phyloP scores from a whole-genome alignment of 2,113 vertebrate species.

The Podilymbus podiceps region DNA sequence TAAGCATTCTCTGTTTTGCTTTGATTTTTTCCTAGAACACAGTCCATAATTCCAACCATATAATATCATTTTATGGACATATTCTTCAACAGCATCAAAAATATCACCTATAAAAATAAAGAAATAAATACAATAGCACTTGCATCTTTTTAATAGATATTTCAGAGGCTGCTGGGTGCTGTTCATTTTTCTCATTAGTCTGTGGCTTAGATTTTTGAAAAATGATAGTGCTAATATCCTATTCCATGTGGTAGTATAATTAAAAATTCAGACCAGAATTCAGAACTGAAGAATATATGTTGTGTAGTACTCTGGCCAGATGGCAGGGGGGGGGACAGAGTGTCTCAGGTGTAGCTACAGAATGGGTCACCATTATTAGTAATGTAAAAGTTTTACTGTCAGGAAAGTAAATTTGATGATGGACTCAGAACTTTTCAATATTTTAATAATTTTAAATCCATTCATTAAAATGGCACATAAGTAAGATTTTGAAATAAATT shows the following conservation, averaged over 20 bases:
- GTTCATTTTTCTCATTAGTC: background rate
- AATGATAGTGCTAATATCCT: background rate
- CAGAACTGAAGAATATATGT: background rate
- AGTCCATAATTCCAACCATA: background rate
- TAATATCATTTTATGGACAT: background rate
- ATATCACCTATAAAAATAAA: background rate
- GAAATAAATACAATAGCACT: background rate
- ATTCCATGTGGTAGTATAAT: background rate
- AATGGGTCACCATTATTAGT: background rate
- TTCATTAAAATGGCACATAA: background rate
- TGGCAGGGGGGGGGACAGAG: no score
- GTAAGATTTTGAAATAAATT: background rate
- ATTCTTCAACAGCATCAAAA: constrained; percentile 11
- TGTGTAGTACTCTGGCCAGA: background rate
- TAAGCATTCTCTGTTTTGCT: background rate
- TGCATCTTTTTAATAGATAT: constrained; percentile 2
- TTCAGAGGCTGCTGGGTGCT: constrained; percentile 5
- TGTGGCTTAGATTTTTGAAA: background rate
- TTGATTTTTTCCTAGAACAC: background rate
- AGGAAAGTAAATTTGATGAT: background rate
- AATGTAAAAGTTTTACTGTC: background rate
- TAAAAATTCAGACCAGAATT: background rate
- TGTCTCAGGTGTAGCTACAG: background rate
- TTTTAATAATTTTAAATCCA: background rate
- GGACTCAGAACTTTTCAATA: background rate